phyloP scores from a whole-genome alignment of 2,888 invertebrate species.

The Gasteruption jaculator region DNA sequence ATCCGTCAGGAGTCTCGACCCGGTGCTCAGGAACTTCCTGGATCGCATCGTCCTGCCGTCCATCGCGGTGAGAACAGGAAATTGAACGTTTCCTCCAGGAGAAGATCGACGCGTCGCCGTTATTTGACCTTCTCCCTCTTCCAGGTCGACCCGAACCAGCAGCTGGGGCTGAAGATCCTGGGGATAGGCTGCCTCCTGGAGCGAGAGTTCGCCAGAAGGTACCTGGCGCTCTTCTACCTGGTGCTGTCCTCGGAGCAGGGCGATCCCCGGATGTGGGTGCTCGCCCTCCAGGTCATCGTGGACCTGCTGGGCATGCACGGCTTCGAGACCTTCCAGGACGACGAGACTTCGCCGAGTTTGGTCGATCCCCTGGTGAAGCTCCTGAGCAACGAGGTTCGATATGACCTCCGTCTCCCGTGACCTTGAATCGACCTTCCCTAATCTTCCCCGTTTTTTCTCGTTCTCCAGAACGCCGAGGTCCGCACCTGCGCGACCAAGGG shows the following conservation, averaged over 20 bases:
- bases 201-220: slow-evolving; percentile 65
- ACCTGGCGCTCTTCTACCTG: slow-evolving; percentile 65
- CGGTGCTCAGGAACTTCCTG: slow-evolving; percentile 56
- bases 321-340: no score
- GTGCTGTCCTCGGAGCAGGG: slow-evolving; percentile 58
- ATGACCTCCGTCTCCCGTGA: no score
- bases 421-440: no score
- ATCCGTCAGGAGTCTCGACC: slow-evolving; percentile 57
- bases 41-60: no score
- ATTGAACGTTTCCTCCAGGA: no score
- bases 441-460: no score
- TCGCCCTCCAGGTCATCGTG: slow-evolving; percentile 64
- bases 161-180: slow-evolving; percentile 67
- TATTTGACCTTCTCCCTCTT: slow-evolving; percentile 54
- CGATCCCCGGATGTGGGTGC: slow-evolving; percentile 57
- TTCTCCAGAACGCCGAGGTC: slow-evolving; percentile 55
- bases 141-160: slow-evolving; percentile 59
- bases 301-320: slow-evolving; percentile 70
- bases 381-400: no score
- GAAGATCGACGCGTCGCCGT: no score
- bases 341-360: no score
- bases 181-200: slow-evolving; percentile 72
- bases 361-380: no score
- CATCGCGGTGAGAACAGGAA: no score
- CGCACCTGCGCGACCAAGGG: slow-evolving; percentile 66